Percentiles rank a stretch among this genome's conserved stretches.
Conservation (phyloP, 2,113 vertebrate genomes). For the Anguilla rostrata region DNA sequence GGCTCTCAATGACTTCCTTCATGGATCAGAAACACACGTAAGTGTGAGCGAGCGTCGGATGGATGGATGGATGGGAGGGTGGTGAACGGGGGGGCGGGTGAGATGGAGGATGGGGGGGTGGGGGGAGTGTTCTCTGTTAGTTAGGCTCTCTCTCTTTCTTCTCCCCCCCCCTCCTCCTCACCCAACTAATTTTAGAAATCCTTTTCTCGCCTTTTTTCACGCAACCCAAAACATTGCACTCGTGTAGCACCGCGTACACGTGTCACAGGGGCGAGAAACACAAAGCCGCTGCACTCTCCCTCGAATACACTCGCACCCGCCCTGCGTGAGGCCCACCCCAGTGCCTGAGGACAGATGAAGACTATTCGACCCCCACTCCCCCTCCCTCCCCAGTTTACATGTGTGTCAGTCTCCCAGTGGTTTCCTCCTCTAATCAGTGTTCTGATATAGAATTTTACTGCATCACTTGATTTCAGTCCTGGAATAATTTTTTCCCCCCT, state of each 20-base stretch:
- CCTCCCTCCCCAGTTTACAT: constrained; percentile 32
- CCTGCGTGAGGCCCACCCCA: background rate
- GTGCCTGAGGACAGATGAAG: background rate
- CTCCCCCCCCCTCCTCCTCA: background rate
- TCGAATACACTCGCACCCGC: background rate
- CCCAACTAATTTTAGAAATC: constrained; percentile 1
- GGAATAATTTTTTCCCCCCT: constrained; percentile 34
- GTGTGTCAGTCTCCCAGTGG: constrained; percentile 23
- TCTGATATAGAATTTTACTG: constrained; percentile 46
- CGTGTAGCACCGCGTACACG: background rate
- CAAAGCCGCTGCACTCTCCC: background rate
- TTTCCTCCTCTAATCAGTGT: constrained; percentile 44
- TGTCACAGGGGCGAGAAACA: background rate
- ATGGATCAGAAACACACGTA: constrained; percentile 80
- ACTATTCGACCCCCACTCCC: constrained; percentile 18
- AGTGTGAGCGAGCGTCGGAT: constrained; percentile 37
- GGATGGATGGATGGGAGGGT: background rate
- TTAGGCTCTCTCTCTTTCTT: background rate
- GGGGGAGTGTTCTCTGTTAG: background rate
- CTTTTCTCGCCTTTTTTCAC: background rate
- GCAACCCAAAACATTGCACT: background rate
- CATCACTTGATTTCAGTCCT: constrained; percentile 43
- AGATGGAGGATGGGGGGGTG: background rate
- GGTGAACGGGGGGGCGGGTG: too few species aligned
- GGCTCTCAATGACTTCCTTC: constrained; percentile 79